phyloP scores from a whole-genome alignment of 2,113 vertebrate genomes.

The Anoura caudifer region DNA sequence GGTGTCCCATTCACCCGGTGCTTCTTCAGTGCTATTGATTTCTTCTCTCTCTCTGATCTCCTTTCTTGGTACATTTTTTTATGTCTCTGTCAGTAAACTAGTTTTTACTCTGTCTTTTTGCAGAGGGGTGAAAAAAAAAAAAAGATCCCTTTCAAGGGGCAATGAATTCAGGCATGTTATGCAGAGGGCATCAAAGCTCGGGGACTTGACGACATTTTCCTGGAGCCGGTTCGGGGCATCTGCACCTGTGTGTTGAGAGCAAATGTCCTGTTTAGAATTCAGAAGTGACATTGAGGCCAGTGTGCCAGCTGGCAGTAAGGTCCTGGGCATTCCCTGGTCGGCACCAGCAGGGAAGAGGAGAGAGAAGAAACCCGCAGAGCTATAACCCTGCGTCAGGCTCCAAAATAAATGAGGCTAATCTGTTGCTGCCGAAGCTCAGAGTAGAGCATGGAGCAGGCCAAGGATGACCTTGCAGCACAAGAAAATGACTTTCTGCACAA shows the following conservation, averaged over 20 bases:
- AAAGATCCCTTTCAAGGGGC: constrained; percentile 27
- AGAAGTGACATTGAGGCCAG: neutral
- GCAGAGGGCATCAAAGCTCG: neutral
- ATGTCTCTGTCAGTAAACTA: neutral
- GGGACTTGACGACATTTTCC: neutral
- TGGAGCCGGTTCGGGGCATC: neutral
- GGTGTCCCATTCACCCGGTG: constrained; percentile 57
- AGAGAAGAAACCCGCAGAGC: neutral
- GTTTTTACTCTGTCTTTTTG: constrained; percentile 17
- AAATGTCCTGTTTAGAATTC: constrained; percentile 38
- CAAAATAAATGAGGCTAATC: neutral
- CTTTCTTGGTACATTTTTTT: constrained; percentile 28
- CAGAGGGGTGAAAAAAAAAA: constrained; percentile 43
- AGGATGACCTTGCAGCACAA: neutral
- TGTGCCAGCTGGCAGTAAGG: neutral
- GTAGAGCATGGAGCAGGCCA: neutral
- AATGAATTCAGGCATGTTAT: constrained; percentile 1
- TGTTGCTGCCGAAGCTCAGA: neutral
- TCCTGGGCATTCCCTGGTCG: neutral
- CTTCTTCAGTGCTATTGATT: constrained; percentile 28
- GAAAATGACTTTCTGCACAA: neutral
- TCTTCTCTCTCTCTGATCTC: constrained; percentile 31
- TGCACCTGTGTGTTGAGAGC: neutral
- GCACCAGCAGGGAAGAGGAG: neutral
- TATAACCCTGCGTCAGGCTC: neutral